A percentile compares a stretch with the other conserved stretches of the same genome.
Evolutionary conservation across 2,113 vertebrate species (phyloP).

Genomic region (Gnathonemus longibarbis): DNA sequence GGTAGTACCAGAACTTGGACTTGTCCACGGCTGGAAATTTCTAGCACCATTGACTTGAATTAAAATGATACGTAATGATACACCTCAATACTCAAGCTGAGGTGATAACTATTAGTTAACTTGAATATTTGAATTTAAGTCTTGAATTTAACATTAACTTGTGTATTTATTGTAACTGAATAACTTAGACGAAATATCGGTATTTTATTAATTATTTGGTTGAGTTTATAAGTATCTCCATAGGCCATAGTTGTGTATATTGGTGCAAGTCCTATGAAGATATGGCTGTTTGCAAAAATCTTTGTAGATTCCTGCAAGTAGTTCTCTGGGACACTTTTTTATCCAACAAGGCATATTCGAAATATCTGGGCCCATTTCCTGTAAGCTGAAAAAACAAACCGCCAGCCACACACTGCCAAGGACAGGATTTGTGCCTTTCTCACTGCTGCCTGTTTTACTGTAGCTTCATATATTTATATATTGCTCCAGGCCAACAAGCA

Average conservation of each 20-base stretch:
- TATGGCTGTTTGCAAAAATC: background rate
- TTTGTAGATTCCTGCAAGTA: background rate
- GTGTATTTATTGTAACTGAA: background rate
- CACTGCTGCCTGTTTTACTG: background rate
- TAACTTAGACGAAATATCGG: background rate
- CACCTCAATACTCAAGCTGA: background rate
- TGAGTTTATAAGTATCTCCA: background rate
- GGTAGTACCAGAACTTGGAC: background rate
- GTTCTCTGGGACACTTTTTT: background rate
- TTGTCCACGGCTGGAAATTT: background rate
- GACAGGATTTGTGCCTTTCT: background rate
- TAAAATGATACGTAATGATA: background rate
- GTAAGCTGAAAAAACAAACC: background rate
- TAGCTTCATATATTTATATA: background rate
- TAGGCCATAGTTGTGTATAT: background rate
- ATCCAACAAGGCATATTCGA: background rate
- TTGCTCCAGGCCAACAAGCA: background rate
- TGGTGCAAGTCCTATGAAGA: background rate
- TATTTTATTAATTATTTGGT: background rate
- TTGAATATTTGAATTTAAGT: background rate
- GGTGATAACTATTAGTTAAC: background rate
- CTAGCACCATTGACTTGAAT: background rate
- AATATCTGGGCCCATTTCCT: slow-evolving; percentile 9
- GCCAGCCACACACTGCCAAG: background rate
- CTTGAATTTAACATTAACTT: background rate